Conservation (phyloP, 2,113 vertebrate species). For the Lepus europaeus region DNA sequence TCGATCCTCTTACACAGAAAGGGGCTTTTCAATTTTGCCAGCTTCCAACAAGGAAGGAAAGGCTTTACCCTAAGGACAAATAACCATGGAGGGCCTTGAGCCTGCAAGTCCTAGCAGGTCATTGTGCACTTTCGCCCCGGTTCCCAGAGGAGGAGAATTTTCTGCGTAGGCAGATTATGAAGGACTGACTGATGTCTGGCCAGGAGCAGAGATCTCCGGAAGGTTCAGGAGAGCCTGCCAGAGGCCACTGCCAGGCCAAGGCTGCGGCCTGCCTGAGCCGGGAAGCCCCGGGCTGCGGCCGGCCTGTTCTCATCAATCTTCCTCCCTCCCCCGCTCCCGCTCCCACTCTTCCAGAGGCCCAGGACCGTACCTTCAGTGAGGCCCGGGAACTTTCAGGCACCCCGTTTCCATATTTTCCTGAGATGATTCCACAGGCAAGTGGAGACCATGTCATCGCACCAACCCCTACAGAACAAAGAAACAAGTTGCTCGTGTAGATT, state of each 20-base stretch:
- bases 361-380: conserved; percentile 94
- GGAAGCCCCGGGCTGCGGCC: background rate
- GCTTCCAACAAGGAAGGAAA: conserved; percentile 50
- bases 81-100: background rate
- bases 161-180: background rate
- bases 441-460: conserved; percentile 99
- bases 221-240: background rate
- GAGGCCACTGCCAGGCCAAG: background rate
- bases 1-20: conserved; percentile 23
- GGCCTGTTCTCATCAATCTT: background rate
- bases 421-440: conserved; percentile 98
- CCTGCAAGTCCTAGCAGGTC: background rate
- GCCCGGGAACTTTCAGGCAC: conserved; percentile 97
- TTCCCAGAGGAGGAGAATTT: background rate
- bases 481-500: background rate
- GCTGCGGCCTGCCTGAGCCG: background rate
- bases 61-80: background rate
- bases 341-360: rapidly evolving
- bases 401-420: conserved; percentile 98
- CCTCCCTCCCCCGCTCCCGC: background rate
- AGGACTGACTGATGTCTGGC: background rate
- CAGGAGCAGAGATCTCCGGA: background rate
- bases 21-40: conserved; percentile 31
- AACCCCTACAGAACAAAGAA: conserved; percentile 89
- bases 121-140: background rate